Conservation (phyloP, 2,797 vertebrate genomes). For the Morus bassanus region DNA sequence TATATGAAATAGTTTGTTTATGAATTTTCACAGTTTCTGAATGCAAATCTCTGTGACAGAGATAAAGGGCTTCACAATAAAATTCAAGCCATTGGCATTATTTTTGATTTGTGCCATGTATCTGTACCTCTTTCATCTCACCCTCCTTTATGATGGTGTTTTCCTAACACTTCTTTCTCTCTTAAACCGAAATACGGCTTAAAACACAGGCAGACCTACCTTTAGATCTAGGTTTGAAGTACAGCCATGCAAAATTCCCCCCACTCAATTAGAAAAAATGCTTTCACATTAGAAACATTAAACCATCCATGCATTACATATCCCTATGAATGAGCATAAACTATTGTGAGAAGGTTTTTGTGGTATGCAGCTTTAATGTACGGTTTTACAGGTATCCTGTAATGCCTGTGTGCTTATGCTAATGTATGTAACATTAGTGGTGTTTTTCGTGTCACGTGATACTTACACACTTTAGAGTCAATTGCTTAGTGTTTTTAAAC, state of each 20-base stretch:
- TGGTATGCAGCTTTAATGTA: background rate
- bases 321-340: background rate
- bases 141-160: background rate
- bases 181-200: background rate
- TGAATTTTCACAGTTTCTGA: background rate
- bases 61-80: background rate
- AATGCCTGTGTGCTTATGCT: background rate
- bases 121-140: background rate
- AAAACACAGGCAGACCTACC: background rate
- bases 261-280: background rate
- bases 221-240: background rate
- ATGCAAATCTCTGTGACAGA: background rate
- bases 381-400: background rate
- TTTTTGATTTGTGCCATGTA: background rate
- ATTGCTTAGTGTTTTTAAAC: background rate
- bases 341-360: background rate
- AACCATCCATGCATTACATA: background rate
- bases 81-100: background rate
- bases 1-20: background rate
- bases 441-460: background rate
- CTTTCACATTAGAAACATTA: background rate
- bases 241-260: background rate
- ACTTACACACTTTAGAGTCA: background rate
- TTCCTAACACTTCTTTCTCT: background rate
- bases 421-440: background rate